Percentiles rank a stretch among this genome's conserved stretches.
Evolutionary conservation across 2,888 invertebrate species (phyloP).

Genomic region (Dorcus parallelipipedus): DNA sequence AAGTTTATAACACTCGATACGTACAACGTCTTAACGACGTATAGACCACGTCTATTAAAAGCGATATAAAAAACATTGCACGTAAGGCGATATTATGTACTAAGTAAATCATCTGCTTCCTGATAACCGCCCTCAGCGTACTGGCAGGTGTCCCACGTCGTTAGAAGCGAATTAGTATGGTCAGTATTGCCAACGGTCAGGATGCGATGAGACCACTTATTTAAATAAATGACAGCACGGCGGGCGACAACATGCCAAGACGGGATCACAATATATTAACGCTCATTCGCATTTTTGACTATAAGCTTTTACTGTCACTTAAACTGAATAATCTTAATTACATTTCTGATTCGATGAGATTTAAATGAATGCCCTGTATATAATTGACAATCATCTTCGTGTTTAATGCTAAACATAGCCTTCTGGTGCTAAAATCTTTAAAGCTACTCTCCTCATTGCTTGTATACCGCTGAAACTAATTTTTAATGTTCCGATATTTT

Average conservation of each 20-base stretch:
- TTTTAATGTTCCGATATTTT: conserved; percentile 28
- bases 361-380: too few relatives aligned
- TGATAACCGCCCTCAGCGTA: conserved; percentile 12
- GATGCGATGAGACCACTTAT: conserved; percentile 8
- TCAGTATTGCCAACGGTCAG: conserved; percentile 17
- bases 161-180: conserved; percentile 22
- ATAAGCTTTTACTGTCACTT: too few relatives aligned
- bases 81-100: conserved; percentile 11
- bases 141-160: conserved; percentile 18
- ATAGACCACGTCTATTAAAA: too few relatives aligned
- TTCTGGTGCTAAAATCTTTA: conserved; percentile 26
- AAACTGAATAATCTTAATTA: too few relatives aligned
- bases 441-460: conserved; percentile 29
- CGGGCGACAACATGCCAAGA: conserved; percentile 4
- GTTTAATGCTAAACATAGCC: background rate
- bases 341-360: too few relatives aligned
- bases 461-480: conserved; percentile 28
- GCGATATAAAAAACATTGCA: too few relatives aligned
- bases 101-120: conserved; percentile 22
- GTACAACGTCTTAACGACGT: too few relatives aligned
- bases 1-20: too few relatives aligned
- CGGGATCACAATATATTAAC: background rate
- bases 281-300: too few relatives aligned
- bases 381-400: too few relatives aligned
- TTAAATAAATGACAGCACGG: conserved; percentile 10